A percentile compares a stretch with the other conserved stretches of the same genome.
Evolutionary conservation across 2,113 vertebrate species (phyloP).

Genomic region (Muntiacus reevesi): DNA sequence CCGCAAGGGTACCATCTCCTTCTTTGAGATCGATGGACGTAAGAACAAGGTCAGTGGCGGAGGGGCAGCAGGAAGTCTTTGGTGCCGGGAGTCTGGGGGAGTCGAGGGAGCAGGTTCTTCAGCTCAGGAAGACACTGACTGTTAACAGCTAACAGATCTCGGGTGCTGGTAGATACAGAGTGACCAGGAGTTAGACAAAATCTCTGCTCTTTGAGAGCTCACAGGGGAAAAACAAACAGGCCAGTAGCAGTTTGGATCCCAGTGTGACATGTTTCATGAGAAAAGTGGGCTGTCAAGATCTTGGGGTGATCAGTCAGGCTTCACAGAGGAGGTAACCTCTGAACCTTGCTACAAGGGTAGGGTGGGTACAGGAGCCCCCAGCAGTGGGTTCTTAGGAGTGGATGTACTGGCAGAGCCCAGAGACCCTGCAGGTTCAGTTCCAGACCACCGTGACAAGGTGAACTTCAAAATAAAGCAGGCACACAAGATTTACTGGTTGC

Average conservation of each 20-base stretch:
- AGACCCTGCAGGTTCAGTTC: not conserved
- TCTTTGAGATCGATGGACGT: constrained; percentile 95
- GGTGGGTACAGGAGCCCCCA: not conserved
- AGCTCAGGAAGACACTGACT: not conserved
- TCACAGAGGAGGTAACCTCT: not conserved
- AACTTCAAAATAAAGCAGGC: not conserved
- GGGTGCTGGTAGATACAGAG: not conserved
- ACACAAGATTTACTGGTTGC: not conserved
- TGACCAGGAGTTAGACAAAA: not conserved
- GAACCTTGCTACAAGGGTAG: not conserved
- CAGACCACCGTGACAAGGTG: not conserved
- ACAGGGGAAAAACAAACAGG: not conserved
- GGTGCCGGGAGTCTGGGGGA: not conserved
- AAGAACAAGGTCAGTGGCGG: constrained; percentile 90
- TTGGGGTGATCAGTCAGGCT: not conserved
- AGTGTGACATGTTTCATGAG: not conserved
- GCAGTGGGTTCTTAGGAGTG: not conserved
- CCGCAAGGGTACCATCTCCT: constrained; percentile 95
- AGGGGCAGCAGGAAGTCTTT: not conserved
- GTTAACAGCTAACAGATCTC: not conserved
- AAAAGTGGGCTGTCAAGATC: not conserved
- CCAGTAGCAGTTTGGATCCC: not conserved
- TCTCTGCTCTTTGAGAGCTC: not conserved
- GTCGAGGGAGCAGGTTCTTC: not conserved
- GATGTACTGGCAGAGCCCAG: not conserved